These are phyloP conservation scores for Orbicella faveolata DNA, from an alignment of 64 coral and sea anemone genomes.

Conservation along the genomic window DNA sequence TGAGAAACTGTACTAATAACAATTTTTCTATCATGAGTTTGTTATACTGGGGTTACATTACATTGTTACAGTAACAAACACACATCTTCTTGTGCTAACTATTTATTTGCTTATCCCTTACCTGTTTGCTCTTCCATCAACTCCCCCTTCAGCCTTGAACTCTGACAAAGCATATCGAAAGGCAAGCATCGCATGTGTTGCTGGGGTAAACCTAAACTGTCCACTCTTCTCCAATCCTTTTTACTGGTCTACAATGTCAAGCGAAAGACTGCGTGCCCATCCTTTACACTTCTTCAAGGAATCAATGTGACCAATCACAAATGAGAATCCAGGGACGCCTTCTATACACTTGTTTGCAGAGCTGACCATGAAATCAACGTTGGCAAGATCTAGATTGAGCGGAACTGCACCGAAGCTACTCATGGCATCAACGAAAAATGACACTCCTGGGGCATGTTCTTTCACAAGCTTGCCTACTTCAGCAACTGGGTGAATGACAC, in stretches of 20 bases:
- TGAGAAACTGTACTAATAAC: no score
- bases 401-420: slow-evolving; percentile 99
- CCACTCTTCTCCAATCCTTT: slow-evolving; percentile 82
- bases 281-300: slow-evolving; percentile 82
- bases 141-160: slow-evolving; percentile 92
- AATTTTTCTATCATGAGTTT: no score
- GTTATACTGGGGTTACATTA: neutral
- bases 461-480: slow-evolving; percentile 75
- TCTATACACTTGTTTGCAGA: slow-evolving; percentile 99
- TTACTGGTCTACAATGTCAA: slow-evolving; percentile 93
- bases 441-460: slow-evolving; percentile 72
- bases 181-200: slow-evolving; percentile 94
- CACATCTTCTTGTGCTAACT: neutral
- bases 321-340: slow-evolving; percentile 97
- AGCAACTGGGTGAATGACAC: slow-evolving; percentile 89
- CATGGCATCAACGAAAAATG: slow-evolving; percentile 99
- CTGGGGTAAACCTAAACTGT: slow-evolving; percentile 95
- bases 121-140: slow-evolving; percentile 90
- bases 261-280: slow-evolving; percentile 71
- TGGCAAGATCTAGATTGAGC: slow-evolving; percentile 73
- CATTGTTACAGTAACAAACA: no score
- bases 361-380: slow-evolving; percentile 90
- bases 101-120: neutral
- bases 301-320: slow-evolving; percentile 72
- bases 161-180: slow-evolving; percentile 76